These are phyloP conservation scores for Plutomurus gul DNA, from an alignment of 1,140 invertebrate genomes.

Conservation along the genomic window DNA sequence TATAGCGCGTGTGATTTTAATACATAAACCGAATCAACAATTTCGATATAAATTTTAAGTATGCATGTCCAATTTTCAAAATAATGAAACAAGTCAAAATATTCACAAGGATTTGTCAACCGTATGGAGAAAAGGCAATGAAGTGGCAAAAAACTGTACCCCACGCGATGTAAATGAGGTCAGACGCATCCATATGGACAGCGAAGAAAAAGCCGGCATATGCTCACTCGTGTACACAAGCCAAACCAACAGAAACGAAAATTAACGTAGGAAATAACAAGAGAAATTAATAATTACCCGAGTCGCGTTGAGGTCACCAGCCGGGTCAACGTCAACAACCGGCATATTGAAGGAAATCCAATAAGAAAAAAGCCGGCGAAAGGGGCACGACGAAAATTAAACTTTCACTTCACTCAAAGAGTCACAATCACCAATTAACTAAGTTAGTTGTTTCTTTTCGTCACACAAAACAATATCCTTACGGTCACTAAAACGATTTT, in stretches of 20 bases:
- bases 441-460: no score
- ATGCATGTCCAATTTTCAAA: background rate
- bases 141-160: background rate
- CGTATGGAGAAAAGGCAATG: background rate
- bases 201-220: conserved; percentile 17
- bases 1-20: conserved; percentile 22
- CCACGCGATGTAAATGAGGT: conserved; percentile 25
- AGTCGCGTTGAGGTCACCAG: background rate
- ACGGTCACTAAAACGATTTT: no score
- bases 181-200: conserved; percentile 25
- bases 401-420: conserved; percentile 12
- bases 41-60: no score
- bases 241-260: background rate
- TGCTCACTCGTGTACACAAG: no score
- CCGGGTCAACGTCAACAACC: conserved; percentile 10
- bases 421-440: no score
- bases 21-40: no score
- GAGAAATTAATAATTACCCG: conserved; percentile 6
- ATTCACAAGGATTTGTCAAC: background rate
- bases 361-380: background rate
- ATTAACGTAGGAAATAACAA: background rate
- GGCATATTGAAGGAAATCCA: background rate
- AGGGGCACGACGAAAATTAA: background rate
- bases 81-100: no score
- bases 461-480: no score